Conservation (phyloP, 2,888 invertebrate species). For the Halictus ligatus region DNA sequence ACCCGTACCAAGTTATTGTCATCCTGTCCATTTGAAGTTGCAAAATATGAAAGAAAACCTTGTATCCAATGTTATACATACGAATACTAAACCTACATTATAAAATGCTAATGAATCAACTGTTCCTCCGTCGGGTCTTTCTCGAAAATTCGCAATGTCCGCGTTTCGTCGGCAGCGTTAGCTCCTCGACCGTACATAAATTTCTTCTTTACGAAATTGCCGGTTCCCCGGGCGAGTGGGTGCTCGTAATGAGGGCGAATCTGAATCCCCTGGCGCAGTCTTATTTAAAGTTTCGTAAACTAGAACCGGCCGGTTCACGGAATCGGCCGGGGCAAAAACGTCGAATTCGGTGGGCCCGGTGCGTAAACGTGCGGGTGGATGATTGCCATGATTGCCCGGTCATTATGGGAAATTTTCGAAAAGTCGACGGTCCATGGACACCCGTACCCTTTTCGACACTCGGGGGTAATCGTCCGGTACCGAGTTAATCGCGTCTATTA, state of each 20-base stretch:
- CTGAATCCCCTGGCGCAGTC: slow-evolving; percentile 35
- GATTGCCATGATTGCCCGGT: slow-evolving; percentile 68
- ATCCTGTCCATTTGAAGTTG: too few relatives aligned
- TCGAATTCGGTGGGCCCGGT: slow-evolving; percentile 26
- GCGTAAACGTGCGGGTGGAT: slow-evolving; percentile 69
- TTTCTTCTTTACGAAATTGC: slow-evolving; percentile 56
- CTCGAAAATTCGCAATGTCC: neutral
- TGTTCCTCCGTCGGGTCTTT: neutral
- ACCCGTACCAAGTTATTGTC: too few relatives aligned
- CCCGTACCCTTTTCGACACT: slow-evolving; percentile 26
- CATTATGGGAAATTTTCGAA: slow-evolving; percentile 69
- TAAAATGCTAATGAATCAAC: too few relatives aligned
- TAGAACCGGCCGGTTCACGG: slow-evolving; percentile 47
- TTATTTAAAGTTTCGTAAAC: slow-evolving; percentile 60
- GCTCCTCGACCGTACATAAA: slow-evolving; percentile 29
- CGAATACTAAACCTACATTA: too few relatives aligned
- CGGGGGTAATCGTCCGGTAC: slow-evolving; percentile 50
- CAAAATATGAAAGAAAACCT: too few relatives aligned
- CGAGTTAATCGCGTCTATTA: slow-evolving; percentile 62
- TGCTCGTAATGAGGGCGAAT: slow-evolving; percentile 52
- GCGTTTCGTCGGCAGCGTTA: slow-evolving; percentile 10
- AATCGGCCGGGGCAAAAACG: slow-evolving; percentile 29
- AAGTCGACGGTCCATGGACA: slow-evolving; percentile 49
- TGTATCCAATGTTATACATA: too few relatives aligned
- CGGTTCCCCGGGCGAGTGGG: slow-evolving; percentile 32